Percentiles rank a stretch among this genome's conserved stretches.
phyloP scores from a whole-genome alignment of 2,797 vertebrate species.

The Harpagifer antarcticus region DNA sequence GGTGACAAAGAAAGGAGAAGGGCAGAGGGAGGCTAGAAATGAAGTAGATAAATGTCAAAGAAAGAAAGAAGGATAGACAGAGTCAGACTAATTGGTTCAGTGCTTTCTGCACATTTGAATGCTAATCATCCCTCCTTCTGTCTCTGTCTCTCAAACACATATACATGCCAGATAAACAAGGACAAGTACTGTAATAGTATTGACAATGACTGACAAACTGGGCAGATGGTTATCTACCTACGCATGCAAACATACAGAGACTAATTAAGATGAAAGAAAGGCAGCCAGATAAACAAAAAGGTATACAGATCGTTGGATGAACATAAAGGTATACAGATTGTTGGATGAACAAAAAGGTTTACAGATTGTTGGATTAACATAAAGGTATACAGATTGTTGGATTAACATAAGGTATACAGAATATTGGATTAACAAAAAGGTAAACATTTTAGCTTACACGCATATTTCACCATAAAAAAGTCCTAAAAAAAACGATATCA shows the following conservation, averaged over 20 bases:
- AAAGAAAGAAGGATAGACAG: slow-evolving; percentile 17
- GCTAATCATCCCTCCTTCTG: slow-evolving; percentile 39
- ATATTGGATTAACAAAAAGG: too few species aligned
- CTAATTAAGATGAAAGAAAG: slow-evolving; percentile 28
- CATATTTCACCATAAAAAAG: too few species aligned
- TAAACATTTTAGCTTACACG: too few species aligned
- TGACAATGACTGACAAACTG: slow-evolving; percentile 54
- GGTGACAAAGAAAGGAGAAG: slow-evolving; percentile 18
- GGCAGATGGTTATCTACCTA: slow-evolving; percentile 36
- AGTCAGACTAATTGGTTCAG: slow-evolving; percentile 57
- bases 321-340: background rate
- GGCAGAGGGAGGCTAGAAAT: slow-evolving; percentile 28
- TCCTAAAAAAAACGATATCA: too few species aligned
- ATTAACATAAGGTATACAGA: too few species aligned
- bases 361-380: too few species aligned
- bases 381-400: too few species aligned
- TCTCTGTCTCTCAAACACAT: slow-evolving; percentile 17
- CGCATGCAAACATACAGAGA: slow-evolving; percentile 20
- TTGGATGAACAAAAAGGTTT: background rate
- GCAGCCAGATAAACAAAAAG: slow-evolving; percentile 3
- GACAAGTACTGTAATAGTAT: slow-evolving; percentile 29
- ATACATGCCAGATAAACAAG: slow-evolving; percentile 44
- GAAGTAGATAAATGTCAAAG: slow-evolving; percentile 36
- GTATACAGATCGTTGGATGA: background rate
- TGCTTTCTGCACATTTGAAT: slow-evolving; percentile 59